phyloP scores from a whole-genome alignment of 2,888 invertebrate genomes.

The Sminthurides aquaticus region DNA sequence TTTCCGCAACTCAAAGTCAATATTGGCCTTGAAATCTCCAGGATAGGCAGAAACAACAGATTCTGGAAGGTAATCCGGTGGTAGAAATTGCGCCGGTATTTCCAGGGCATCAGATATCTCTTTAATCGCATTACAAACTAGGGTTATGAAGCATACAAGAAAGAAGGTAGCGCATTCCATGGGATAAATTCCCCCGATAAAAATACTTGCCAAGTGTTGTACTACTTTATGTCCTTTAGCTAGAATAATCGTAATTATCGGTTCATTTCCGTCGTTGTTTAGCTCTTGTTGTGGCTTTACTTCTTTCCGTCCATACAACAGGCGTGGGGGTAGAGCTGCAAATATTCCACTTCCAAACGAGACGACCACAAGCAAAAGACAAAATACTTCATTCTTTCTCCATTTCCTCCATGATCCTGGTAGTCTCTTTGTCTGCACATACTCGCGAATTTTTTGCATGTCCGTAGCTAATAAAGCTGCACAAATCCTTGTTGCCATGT shows the following conservation, averaged over 20 bases:
- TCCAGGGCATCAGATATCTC: neutral
- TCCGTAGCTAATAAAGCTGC: neutral
- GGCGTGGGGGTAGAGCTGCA: neutral
- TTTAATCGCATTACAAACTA: neutral
- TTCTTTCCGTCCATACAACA: no score
- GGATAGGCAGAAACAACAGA: neutral
- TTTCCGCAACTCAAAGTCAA: neutral
- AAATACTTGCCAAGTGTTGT: neutral
- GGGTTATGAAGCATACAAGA: neutral
- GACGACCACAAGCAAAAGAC: neutral
- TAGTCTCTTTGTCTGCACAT: neutral
- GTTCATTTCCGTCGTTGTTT: neutral
- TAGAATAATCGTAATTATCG: neutral
- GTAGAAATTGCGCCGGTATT: neutral
- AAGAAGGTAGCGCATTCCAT: neutral
- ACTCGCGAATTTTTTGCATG: neutral
- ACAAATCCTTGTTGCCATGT: neutral
- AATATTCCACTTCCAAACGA: neutral
- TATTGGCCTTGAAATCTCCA: neutral
- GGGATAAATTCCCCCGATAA: neutral
- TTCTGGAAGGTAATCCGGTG: neutral
- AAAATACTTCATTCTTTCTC: neutral
- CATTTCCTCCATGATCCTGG: neutral
- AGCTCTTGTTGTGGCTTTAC: no score
- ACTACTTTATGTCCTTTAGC: neutral